Evolutionary conservation across 1,140 invertebrate genomes (phyloP).

Genomic region (Trypoxylus dichotomus): DNA sequence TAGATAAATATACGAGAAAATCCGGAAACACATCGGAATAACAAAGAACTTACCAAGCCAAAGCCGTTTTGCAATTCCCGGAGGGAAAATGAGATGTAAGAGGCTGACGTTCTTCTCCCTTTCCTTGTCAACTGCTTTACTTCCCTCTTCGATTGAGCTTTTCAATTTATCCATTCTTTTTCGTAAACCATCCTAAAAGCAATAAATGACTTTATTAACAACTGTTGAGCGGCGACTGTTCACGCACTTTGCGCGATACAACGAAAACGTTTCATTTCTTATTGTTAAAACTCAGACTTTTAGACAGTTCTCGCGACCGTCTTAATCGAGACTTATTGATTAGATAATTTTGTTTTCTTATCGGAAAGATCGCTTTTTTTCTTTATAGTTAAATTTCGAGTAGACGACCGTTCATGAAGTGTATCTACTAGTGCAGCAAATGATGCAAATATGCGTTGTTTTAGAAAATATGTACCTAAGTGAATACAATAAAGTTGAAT

Average conservation of each 20-base stretch:
- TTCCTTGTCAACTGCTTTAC: slow-evolving; percentile 87
- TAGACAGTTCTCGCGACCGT: not conserved
- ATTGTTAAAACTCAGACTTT: not conserved
- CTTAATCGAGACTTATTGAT: not conserved
- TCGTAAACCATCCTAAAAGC: slow-evolving; percentile 82
- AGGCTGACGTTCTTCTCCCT: slow-evolving; percentile 94
- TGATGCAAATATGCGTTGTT: no score
- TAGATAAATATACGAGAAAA: not conserved
- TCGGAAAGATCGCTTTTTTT: no score
- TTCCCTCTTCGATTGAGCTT: slow-evolving; percentile 90
- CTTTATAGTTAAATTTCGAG: no score
- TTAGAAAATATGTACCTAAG: no score
- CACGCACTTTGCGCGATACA: not conserved
- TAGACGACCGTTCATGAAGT: no score
- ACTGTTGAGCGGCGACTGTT: not conserved
- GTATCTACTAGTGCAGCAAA: no score
- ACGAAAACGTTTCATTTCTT: not conserved
- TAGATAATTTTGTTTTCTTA: not conserved
- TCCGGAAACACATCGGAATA: not conserved
- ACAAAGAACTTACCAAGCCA: slow-evolving; percentile 74
- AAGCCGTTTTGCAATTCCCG: slow-evolving; percentile 86
- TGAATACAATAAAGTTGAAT: no score
- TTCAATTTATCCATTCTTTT: slow-evolving; percentile 94
- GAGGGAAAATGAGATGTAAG: slow-evolving; percentile 92
- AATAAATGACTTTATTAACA: slow-evolving; percentile 23